A percentile compares a stretch with the other conserved stretches of the same genome.
phyloP scores from a whole-genome alignment of 2,888 invertebrate genomes.

The Baccha elongata region DNA sequence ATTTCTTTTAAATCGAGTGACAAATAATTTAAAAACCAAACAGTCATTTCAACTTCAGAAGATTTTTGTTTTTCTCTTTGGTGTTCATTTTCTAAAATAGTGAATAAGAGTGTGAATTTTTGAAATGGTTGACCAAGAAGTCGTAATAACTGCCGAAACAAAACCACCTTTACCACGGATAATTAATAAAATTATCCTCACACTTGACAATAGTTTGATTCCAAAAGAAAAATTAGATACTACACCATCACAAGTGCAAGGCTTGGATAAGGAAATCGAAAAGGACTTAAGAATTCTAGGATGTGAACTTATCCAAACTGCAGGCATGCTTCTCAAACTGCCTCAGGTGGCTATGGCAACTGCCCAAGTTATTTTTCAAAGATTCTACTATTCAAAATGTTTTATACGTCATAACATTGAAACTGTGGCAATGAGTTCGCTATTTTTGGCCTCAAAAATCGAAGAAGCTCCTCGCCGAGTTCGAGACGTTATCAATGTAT shows the following conservation, averaged over 20 bases:
- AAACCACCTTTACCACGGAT: slow-evolving; percentile 81
- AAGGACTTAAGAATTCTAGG: slow-evolving; percentile 96
- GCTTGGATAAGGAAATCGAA: slow-evolving; percentile 94
- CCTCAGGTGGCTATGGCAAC: slow-evolving; percentile 99
- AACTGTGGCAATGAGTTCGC: slow-evolving; percentile 98
- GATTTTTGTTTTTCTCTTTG: no score
- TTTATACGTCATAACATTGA: slow-evolving; percentile 99
- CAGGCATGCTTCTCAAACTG: slow-evolving; percentile 96
- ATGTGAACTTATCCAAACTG: slow-evolving; percentile 98
- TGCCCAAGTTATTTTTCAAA: slow-evolving; percentile 98
- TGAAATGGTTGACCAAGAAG: slow-evolving; percentile 65
- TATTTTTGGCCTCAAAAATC: slow-evolving; percentile 98
- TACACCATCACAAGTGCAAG: slow-evolving; percentile 96
- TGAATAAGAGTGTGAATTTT: no score
- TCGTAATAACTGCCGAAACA: slow-evolving; percentile 72
- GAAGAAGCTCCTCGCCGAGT: slow-evolving; percentile 98
- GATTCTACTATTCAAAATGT: slow-evolving; percentile 99
- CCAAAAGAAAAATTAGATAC: slow-evolving; percentile 93
- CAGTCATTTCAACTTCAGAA: no score
- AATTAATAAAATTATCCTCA: slow-evolving; percentile 91
- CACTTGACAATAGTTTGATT: slow-evolving; percentile 95
- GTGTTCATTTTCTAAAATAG: no score
- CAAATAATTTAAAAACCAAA: no score
- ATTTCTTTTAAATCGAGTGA: no score
- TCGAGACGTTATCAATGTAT: slow-evolving; percentile 98